Conservation (phyloP, 2,113 vertebrate species). For the Phalacrocorax carbo region DNA sequence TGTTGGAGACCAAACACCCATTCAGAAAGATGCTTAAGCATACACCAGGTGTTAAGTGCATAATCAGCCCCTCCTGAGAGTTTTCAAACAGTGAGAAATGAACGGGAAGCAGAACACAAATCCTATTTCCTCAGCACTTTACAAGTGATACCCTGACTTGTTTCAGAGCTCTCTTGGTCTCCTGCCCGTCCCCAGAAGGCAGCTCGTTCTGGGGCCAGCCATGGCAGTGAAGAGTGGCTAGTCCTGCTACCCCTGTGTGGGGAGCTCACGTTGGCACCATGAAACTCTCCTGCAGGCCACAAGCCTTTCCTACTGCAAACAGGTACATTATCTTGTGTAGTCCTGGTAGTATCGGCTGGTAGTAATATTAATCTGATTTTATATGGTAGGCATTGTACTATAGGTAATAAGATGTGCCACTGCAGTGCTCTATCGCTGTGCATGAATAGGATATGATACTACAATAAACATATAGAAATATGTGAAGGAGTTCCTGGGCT, state of each 20-base stretch:
- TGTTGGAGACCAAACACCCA: not conserved
- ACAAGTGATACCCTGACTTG: not conserved
- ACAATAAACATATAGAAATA: not conserved
- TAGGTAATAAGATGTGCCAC: rapidly evolving
- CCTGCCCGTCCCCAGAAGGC: not conserved
- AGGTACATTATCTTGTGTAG: not conserved
- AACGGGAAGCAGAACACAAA: not conserved
- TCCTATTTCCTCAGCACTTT: not conserved
- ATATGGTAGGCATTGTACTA: not conserved
- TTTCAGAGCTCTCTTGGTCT: not conserved
- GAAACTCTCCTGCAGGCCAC: not conserved
- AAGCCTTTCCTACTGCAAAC: not conserved
- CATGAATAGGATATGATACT: not conserved
- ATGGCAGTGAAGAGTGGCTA: rapidly evolving
- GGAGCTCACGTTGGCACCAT: not conserved
- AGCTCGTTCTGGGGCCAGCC: not conserved
- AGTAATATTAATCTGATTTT: too few relatives aligned
- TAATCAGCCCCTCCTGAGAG: not conserved
- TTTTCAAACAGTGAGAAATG: not conserved
- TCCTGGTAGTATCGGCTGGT: not conserved
- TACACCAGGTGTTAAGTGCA: not conserved
- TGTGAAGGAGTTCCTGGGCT: not conserved
- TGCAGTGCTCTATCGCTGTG: not conserved
- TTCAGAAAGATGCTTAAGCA: not conserved
- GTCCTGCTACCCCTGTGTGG: not conserved